Base-by-base conservation (phyloP, 2,113 vertebrate genomes). In the Lophius piscatorius region DNA sequence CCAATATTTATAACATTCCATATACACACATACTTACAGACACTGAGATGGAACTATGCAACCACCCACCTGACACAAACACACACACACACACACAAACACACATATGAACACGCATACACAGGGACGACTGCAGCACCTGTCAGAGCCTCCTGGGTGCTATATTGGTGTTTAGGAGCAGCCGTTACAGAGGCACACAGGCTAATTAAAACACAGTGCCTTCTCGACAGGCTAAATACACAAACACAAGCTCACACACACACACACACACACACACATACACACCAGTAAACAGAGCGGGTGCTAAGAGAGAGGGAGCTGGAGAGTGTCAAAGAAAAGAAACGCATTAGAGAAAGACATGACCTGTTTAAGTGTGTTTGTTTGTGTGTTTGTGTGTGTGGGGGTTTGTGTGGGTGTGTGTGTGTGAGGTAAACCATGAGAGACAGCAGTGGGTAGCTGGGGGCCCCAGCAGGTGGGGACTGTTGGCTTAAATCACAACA, bases 401-500 rank as follows among this genome's bases (percentile, higher is more conserved):
- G 23, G 42, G 26, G 31, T 31, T 8, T 16, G 50, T 42, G 31
- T 64, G 39, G 26, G 44, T 44, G 51, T 36, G 50, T 22, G 45
- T 38, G 48, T 20, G 18, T 49, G 40, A 17, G 44, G 28, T 56
- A 67, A 74, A 60, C 33, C 35, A 24, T 34, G n/a, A 65, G 26
- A 74, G 68, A 60, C 77, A 68, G 68, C 50, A 70, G 56, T 64
- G 46, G 61, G 63, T 65, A 62, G 72, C 69, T 74, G 65, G 71
- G 33, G 63, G 72, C 74, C 62, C 60, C 38, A 26, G 36, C 79
- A 80, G 78, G 76, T 86, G 84, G 67, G 63, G 74, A 57, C 66
- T 73, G 79, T 80, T 71, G 71, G 56, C 44, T 74, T 70, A 72
- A 69, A 81, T 84, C 67, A 73, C 67, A 80, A 54, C 72, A 56